phyloP scores from a whole-genome alignment of 2,113 vertebrate genomes.

The Seriola rivoliana region DNA sequence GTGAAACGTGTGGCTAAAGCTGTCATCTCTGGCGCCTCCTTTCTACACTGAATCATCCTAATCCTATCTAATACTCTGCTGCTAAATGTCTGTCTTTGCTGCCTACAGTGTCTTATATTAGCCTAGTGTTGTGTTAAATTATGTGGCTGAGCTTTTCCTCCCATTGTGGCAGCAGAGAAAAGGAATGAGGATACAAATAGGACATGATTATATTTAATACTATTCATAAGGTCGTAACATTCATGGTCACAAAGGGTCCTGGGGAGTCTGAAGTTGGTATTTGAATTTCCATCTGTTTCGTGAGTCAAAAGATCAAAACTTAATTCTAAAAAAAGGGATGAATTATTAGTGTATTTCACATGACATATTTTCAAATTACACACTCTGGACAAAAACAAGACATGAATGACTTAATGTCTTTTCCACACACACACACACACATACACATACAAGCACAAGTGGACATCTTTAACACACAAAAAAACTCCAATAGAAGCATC shows the following conservation, averaged over 20 bases:
- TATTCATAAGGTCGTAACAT: neutral
- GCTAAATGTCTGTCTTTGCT: constrained; percentile 67
- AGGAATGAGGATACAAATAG: constrained; percentile 34
- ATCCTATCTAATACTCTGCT: constrained; percentile 71
- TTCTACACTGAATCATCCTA: constrained; percentile 70
- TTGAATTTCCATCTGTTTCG: constrained; percentile 3
- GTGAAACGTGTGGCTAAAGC: constrained; percentile 72
- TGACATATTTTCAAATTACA: neutral
- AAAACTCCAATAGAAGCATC: constrained; percentile 38
- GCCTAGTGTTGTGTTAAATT: constrained; percentile 64
- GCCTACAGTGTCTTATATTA: constrained; percentile 50
- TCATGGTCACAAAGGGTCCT: neutral
- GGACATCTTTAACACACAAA: constrained; percentile 22
- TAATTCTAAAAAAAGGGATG: neutral
- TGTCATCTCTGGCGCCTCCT: constrained; percentile 65
- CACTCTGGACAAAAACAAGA: neutral
- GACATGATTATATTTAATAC: constrained; percentile 35
- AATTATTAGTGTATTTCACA: neutral
- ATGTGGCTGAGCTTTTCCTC: constrained; percentile 41
- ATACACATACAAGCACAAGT: constrained; percentile 17
- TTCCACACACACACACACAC: neutral
- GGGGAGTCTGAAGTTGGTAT: neutral
- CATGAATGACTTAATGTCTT: neutral
- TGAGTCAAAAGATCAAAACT: neutral
- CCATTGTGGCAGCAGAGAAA: constrained; percentile 30